Evolutionary conservation across 2,797 vertebrate genomes (phyloP), one percentile per base, ranked within the genome.

Genomic region (Vultur gryphus): DNA sequence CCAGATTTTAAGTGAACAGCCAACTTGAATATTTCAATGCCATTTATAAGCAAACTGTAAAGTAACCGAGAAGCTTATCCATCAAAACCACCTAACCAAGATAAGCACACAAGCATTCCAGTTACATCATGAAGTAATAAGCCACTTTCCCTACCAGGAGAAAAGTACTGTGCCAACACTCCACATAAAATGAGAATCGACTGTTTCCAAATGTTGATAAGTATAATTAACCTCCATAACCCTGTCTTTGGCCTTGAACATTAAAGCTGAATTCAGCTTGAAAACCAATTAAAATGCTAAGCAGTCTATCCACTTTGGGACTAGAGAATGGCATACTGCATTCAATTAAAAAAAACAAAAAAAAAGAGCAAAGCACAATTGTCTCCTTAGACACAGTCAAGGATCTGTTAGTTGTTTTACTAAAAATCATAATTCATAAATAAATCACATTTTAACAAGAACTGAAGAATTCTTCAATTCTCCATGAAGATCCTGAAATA

Each of bases 251-350:
- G 93, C 75, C 71, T 87, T 92, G 77, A 93, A 87, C 49, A 61
- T 59, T 73, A 89, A 92, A 80, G 33, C 75, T 71, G 75, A 95
- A 93, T 89, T 83, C 77, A 92, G 48, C 59, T 39, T 85, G 61
- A 75, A 97, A 97, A 89, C 17, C 67, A 95, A 95, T 96, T 95
- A 94, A 95, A 93, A 97, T 92, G 93, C 70, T 94, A 96, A 97
- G 82, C 61, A 96, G 84, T 48, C 84, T 89, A 48, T 33, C 69
- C 33, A 24, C 77, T 88, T 62, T 46, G 59, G 59, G 59, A 82
- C 44, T 46, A 21, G 21, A 85, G 39, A 93, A 94, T 1, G 54
- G 33, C 54, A 71, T 24, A 51, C 3, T n/a, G 29, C 41, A 46
- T 87, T 87, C 29, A 35, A 43, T 49, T 3, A 55, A 55, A 24